Conservation (phyloP, 2,113 vertebrate genomes). For the Girardinichthys multiradiatus region DNA sequence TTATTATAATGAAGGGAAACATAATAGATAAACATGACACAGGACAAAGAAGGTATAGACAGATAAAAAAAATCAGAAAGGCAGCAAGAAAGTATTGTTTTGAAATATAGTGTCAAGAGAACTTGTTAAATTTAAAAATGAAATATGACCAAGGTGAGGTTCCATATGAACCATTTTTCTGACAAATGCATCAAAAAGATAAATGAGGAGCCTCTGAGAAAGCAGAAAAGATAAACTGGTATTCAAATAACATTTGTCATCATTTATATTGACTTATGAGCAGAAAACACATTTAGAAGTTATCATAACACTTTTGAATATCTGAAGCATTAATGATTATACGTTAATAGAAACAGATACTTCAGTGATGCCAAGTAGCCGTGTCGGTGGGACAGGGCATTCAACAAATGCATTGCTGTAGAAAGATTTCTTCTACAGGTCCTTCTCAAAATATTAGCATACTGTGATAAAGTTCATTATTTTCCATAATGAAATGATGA, state of each 20-base stretch:
- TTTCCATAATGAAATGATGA: no score
- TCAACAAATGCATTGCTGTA: no score
- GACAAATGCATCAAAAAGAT: slow-evolving; percentile 17
- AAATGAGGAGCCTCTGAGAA: slow-evolving; percentile 13
- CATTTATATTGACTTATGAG: slow-evolving; percentile 9
- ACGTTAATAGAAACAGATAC: not conserved
- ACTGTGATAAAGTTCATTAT: no score
- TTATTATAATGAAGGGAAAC: not conserved
- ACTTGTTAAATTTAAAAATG: slow-evolving; percentile 15
- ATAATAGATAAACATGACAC: not conserved
- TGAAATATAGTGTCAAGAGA: not conserved
- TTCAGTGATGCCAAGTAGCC: no score
- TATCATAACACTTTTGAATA: not conserved
- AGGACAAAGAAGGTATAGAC: not conserved
- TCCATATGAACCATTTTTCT: slow-evolving; percentile 14
- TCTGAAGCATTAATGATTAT: not conserved
- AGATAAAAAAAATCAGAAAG: not conserved
- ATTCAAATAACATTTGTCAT: slow-evolving; percentile 20
- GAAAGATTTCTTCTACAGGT: no score
- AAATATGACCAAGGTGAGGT: slow-evolving; percentile 15
- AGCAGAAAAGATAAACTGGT: not conserved
- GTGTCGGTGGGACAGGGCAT: no score
- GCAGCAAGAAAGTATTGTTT: not conserved
- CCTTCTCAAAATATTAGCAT: no score
- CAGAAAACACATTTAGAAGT: slow-evolving; percentile 17